Percentiles rank a stretch among this genome's conserved stretches.
These are phyloP conservation scores for Coracias cyanogaster DNA, from an alignment of 2,797 vertebrate genomes.

Conservation along the genomic window DNA sequence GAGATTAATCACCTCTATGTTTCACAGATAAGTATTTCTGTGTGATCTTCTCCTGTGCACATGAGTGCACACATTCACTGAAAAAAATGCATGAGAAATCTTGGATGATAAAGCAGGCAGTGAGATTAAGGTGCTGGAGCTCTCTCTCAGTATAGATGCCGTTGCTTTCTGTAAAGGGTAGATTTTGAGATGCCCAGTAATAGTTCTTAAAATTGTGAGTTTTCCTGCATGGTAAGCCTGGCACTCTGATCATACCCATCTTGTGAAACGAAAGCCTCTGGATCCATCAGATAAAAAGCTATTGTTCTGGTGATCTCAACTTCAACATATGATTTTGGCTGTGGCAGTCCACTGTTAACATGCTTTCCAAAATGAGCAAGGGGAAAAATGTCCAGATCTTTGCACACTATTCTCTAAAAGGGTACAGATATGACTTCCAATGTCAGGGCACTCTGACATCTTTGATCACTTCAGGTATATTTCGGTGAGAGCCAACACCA, in stretches of 20 bases:
- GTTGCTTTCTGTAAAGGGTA: neutral
- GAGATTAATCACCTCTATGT: neutral
- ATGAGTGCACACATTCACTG: neutral
- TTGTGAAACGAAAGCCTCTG: neutral
- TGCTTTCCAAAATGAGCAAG: neutral
- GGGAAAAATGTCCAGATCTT: neutral
- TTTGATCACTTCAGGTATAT: neutral
- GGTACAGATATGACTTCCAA: neutral
- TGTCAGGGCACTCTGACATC: neutral
- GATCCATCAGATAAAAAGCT: neutral
- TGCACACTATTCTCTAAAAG: neutral
- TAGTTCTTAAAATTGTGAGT: neutral
- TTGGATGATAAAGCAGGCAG: neutral
- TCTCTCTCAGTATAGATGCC: neutral
- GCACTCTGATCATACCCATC: neutral
- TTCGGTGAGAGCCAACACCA: neutral
- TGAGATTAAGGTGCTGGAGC: neutral
- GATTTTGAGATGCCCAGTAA: neutral
- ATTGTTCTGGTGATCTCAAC: neutral
- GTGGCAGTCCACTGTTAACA: neutral
- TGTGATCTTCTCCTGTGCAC: neutral
- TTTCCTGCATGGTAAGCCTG: neutral
- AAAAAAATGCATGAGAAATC: neutral
- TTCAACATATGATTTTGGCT: neutral
- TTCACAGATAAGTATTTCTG: neutral